Evolutionary conservation across 30 jellyfish, hydroid and myxozoan species (phyloP).

Genomic region (Pseudorhiza aurosa): DNA sequence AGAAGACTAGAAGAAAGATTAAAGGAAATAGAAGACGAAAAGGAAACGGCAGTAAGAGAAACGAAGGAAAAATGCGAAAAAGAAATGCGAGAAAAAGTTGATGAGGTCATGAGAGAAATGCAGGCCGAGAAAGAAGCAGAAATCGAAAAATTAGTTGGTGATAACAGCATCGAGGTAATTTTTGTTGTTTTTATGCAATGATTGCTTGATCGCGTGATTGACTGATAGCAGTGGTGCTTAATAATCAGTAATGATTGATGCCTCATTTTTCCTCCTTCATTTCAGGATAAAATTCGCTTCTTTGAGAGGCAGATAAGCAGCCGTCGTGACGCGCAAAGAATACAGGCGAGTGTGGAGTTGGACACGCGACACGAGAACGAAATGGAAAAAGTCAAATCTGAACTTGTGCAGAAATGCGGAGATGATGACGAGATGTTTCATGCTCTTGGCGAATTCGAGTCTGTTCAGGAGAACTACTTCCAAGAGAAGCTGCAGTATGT

Average conservation of each 20-base stretch:
- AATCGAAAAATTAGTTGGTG: constrained; percentile 6
- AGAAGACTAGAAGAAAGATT: constrained; percentile 9
- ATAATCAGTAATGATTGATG: too few relatives aligned
- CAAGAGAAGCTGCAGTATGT: constrained; percentile 55
- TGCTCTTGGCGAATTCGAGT: constrained; percentile 52
- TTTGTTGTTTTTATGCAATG: too few relatives aligned
- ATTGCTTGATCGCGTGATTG: too few relatives aligned
- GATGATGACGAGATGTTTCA: constrained; percentile 64
- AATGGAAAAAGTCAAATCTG: constrained; percentile 50
- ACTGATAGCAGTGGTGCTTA: too few relatives aligned
- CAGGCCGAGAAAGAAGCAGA: constrained; percentile 59
- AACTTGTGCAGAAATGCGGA: constrained; percentile 55
- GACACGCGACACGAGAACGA: constrained; percentile 52
- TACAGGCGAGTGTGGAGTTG: constrained; percentile 36
- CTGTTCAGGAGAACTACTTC: constrained; percentile 65
- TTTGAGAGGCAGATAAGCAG: constrained; percentile 23
- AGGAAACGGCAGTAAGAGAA: constrained; percentile 7
- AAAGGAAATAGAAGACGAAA: constrained; percentile 11
- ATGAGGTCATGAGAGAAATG: constrained; percentile 57
- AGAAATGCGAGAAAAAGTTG: constrained; percentile 38
- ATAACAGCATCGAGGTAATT: not conserved
- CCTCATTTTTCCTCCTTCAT: too few relatives aligned
- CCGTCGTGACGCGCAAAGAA: constrained; percentile 37
- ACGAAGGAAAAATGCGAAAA: constrained; percentile 23
- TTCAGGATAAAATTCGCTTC: constrained; percentile 23